These are phyloP conservation scores for Ametastegia equiseti DNA, from an alignment of 2,888 invertebrate genomes.

Conservation along the genomic window DNA sequence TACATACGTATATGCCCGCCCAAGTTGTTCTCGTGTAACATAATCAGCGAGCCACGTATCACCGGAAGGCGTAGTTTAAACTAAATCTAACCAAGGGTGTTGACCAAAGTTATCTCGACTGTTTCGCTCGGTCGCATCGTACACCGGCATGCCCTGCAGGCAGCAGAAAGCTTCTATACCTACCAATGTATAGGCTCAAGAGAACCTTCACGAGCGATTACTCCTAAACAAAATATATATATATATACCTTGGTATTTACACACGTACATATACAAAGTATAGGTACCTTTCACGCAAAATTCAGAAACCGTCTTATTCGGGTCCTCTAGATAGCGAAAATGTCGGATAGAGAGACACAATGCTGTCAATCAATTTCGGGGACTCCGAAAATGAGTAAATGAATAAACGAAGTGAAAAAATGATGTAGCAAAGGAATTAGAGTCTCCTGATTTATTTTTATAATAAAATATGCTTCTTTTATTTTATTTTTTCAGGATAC, in stretches of 20 bases:
- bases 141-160: not conserved
- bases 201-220: conserved; percentile 17
- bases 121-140: conserved; percentile 27
- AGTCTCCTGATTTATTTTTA: not conserved
- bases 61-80: conserved; percentile 45
- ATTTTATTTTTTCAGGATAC: conserved; percentile 85
- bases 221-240: conserved; percentile 1
- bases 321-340: too few species aligned
- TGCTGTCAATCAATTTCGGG: too few species aligned
- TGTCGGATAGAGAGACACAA: too few species aligned
- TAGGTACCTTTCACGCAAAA: too few species aligned
- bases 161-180: too few species aligned
- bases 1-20: not conserved
- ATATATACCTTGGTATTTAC: not conserved
- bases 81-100: conserved; percentile 44
- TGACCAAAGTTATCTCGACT: conserved; percentile 44
- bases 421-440: not conserved
- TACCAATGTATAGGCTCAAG: not conserved
- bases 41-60: conserved; percentile 28
- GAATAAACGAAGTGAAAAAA: not conserved
- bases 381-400: too few species aligned
- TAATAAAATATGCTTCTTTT: conserved; percentile 53
- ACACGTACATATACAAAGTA: not conserved
- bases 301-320: too few species aligned
- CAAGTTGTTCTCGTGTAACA: conserved; percentile 42